Base-by-base conservation (phyloP, 2,888 invertebrate species). In the Melipona beecheii region DNA sequence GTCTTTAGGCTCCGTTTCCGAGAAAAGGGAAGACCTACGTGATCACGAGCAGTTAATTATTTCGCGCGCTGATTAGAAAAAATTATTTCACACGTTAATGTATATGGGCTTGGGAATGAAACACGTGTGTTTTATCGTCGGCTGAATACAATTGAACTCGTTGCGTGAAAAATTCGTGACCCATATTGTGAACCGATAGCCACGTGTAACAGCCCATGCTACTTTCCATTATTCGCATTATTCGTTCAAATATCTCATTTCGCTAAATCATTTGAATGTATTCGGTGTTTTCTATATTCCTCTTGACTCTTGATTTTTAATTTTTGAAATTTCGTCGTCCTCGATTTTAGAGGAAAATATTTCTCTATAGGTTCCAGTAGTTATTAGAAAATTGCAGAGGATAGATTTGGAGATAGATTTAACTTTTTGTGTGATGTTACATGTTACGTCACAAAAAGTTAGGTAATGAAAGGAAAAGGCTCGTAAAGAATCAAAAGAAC, bases 11-110 rank as follows among this genome's bases (percentile, higher is more conserved):
- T 27, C 27, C 71, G 24, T 70, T 85, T 85, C 75, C n/a, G 21
- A 72, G 85, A 84, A 80, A 49, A 15, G 21, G 19, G 36, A 64
- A 24, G 50, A 74, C 6, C 49, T 78, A 84, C 84, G 84, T 85
- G 81, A 68, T 79, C 36, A 49, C 5, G 19, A 21, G 11, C 21
- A 70, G 24, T 31, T 65, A 82, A 81, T 84, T 68, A 72, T 70
- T 58, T 71, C 52, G 17, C 31, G 17, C n/a, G 5, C 19, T 24
- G 58, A 69, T 58, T 43, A 19, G 24, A 50, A 19, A 52, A 19
- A 54, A 43, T 15, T 49, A 31, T 11, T 50, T 72, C 49, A 31
- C 17, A 6, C 15, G 15, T 58, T 27, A 31, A 49, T 50, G 4
- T 2, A 27, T 17, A 2, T 43, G 24, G 24, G 69, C 54, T 65